These are phyloP conservation scores for Pogonocichla stellata DNA, from an alignment of 2,113 vertebrate species.

Conservation along the genomic window DNA sequence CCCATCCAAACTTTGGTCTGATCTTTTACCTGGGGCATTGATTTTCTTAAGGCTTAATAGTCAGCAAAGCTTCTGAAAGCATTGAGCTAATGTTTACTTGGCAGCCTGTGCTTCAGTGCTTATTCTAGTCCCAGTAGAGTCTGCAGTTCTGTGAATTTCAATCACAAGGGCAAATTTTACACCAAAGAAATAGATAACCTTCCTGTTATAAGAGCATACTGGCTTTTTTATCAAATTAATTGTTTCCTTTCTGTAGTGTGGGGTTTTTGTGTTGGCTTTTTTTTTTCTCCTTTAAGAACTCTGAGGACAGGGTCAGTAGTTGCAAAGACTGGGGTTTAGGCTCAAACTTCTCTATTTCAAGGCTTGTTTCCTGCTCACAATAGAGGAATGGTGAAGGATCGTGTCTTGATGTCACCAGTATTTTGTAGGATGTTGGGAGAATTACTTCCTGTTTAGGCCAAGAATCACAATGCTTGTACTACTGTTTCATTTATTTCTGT, in stretches of 20 bases:
- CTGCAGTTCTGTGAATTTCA: background rate
- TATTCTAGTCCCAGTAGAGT: background rate
- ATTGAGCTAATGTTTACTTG: background rate
- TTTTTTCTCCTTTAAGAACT: background rate
- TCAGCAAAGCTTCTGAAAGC: background rate
- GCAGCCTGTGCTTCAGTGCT: background rate
- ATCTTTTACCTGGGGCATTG: background rate
- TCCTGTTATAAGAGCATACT: background rate
- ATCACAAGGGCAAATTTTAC: background rate
- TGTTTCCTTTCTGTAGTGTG: background rate
- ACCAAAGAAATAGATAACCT: background rate
- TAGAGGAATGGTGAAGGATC: background rate
- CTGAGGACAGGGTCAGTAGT: background rate
- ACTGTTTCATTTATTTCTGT: background rate
- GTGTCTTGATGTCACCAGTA: background rate
- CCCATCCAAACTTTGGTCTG: accelerated
- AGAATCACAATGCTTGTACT: accelerated
- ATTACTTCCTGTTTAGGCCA: background rate
- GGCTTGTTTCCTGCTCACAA: background rate
- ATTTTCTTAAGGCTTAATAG: background rate
- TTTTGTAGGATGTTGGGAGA: background rate
- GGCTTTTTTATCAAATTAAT: background rate
- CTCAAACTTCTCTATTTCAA: background rate
- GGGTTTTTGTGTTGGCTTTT: background rate
- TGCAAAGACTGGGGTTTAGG: background rate